Percentiles rank a stretch among this genome's conserved stretches.
phyloP scores from a whole-genome alignment of 2,113 vertebrate species.

The Nipponia nippon region DNA sequence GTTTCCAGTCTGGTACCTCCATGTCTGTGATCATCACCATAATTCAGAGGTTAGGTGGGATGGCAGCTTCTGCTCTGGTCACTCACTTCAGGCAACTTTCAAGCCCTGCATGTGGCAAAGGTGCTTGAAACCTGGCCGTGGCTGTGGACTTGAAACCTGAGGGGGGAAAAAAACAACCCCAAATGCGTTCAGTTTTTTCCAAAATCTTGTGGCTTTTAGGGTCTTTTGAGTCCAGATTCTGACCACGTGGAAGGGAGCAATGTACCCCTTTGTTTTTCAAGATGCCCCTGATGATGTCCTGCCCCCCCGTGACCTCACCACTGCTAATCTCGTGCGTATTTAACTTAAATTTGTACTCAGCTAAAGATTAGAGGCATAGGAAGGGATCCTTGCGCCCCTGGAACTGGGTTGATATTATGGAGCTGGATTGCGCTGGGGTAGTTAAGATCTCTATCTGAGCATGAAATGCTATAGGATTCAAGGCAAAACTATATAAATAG shows the following conservation, averaged over 20 bases:
- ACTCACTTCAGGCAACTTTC: neutral
- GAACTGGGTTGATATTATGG: neutral
- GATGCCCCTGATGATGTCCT: neutral
- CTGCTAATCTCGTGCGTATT: rapidly evolving
- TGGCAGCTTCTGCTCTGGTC: neutral
- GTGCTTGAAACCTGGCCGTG: neutral
- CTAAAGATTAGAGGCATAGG: neutral
- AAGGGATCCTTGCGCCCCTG: neutral
- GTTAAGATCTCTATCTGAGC: neutral
- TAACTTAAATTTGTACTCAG: neutral
- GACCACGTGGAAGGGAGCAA: neutral
- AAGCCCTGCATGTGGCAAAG: neutral
- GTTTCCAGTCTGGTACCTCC: neutral
- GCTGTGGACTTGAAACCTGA: neutral
- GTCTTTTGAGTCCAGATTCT: neutral
- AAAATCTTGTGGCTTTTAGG: neutral
- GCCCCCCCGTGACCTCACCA: rapidly evolving
- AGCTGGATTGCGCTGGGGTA: neutral
- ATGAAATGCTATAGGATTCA: neutral
- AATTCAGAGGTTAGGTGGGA: neutral
- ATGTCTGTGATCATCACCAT: rapidly evolving
- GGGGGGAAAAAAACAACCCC: neutral
- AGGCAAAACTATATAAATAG: no score
- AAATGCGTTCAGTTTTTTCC: neutral
- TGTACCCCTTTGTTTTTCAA: neutral